Base-by-base conservation (phyloP, 2,888 invertebrate species). In the Loripinus fragilis region DNA sequence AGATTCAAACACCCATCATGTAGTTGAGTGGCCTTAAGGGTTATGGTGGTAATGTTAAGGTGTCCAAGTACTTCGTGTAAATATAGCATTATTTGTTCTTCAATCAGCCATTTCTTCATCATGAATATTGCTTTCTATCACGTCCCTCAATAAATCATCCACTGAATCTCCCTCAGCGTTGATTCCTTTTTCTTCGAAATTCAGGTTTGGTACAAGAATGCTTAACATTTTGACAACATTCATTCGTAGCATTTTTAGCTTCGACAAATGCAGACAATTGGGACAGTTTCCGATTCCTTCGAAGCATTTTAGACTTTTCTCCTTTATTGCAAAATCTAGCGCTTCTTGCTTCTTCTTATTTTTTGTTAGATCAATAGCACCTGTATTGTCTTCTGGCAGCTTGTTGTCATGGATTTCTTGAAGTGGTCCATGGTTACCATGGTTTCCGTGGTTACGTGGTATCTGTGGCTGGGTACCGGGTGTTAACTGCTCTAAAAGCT, bases 151-250 rank as follows among this genome's bases (percentile, higher is more conserved):
- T 35, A 93, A 89, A 78, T 92, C 90, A 78, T 93, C 93, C 7
- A 93, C 92, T 2, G 93, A 90, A 74, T 93, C 92, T 20, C 91
- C 90, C 71, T 92, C 91, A 2, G 90, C 91, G 73, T 91, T 91
- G 76, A 93, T 91, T 67, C 91, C 91, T 78, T 92, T 92, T 78
- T 92, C 92, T 68, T 91, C 93, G 70, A 92, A 90, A 80, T 92
- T 91, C 74, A 93, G 83, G 76, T 93, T 92, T 15, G 93, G 93
- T 20, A 92, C 92, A 76, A 93, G 88, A 74, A 92, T 91, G 78
- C 91, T 90, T 78, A 93, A 87, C 93, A 93, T 93, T 38, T 91
- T 89, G 30, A 93, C 91, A 28, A 93, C 92, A 75, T 93, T 93
- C 74, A 88, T 86, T 17, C 93, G 86, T 74, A 93, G 85, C 83